Evolutionary conservation across 1,140 invertebrate genomes (phyloP), one percentile per base, ranked within the genome.

Genomic region (Calephelis virginiensis): DNA sequence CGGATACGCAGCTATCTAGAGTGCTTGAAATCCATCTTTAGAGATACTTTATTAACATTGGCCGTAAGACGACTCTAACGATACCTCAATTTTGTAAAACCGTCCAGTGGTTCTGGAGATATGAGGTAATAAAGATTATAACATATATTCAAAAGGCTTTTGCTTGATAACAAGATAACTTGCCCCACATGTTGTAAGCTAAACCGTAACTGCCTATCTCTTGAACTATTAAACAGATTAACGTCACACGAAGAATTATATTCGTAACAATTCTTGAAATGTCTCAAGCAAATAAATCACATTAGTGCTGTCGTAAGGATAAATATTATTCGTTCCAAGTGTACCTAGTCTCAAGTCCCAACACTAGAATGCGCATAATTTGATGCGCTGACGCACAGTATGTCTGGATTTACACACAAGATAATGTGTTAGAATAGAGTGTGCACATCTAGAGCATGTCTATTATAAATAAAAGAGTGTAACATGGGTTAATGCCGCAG

Each of bases 251-350:
- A 65, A 68, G 61, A 70, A 61, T 66, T 71, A 71, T 69, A 69
- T 59, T 59, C 28, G 28, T 59, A 59, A 45, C 49, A 63, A 60
- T 67, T 66, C 61, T 53, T 50, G 17, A 17, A 56, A 17, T 67
- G 60, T 48, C 53, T 59, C 37, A 62, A 43, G 40, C 12, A 50
- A 66, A 71, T 71, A 74, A 74, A 74, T 70, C 72, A 73, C 63
- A 68, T 70, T 66, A 73, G 56, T 63, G 59, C 64, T 68, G 70
- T 68, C 66, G 50, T 43, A 66, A 62, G 59, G 62, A 61, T 69
- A 69, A 63, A 67, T 63, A 48, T 59, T 48, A 70, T 70, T 43
- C 38, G 40, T 59, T 67, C 61, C 14, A 49, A 47, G 10, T 56
- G 50, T 56, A 28, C 50, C 40, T 43, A 8, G 40, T 43, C 40